Percentiles rank a stretch among this genome's conserved stretches.
Conservation (phyloP, 2,797 vertebrate genomes). For the Channallabes apus region DNA sequence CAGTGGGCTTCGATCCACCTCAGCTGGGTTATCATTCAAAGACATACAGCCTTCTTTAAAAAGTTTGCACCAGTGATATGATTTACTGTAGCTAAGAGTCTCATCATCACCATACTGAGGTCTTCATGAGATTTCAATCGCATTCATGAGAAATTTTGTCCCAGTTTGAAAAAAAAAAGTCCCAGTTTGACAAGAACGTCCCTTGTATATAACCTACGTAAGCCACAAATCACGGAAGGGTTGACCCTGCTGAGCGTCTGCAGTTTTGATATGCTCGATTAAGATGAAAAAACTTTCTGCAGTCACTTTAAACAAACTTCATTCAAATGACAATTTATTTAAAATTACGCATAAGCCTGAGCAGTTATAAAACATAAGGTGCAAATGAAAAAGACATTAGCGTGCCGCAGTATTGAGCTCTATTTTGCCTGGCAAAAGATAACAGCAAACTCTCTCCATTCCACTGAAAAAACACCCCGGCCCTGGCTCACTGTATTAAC, state of each 20-base stretch:
- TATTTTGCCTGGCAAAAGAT: constrained; percentile 37
- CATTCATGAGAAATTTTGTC: too few relatives aligned
- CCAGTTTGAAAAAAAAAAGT: too few relatives aligned
- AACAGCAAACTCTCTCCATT: constrained; percentile 24
- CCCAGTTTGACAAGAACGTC: too few relatives aligned
- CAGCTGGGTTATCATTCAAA: too few relatives aligned
- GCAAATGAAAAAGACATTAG: constrained; percentile 44
- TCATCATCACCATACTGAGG: too few relatives aligned
- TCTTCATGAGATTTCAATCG: too few relatives aligned
- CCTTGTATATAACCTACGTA: not conserved
- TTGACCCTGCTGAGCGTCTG: not conserved
- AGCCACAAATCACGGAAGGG: not conserved
- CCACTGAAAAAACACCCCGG: constrained; percentile 20
- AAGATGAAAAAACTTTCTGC: constrained; percentile 18
- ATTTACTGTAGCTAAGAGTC: too few relatives aligned
- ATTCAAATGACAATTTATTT: constrained; percentile 39
- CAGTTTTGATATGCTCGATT: constrained; percentile 28
- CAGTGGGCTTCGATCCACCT: too few relatives aligned
- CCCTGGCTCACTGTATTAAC: constrained; percentile 49
- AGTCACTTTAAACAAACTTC: not conserved
- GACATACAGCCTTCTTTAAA: too few relatives aligned
- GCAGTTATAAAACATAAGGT: constrained; percentile 32
- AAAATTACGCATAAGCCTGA: constrained; percentile 17
- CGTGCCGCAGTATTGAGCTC: constrained; percentile 19
- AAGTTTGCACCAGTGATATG: too few relatives aligned